Evolutionary conservation across 2,888 invertebrate species (phyloP).

Genomic region (Drosophila glabriapex): DNA sequence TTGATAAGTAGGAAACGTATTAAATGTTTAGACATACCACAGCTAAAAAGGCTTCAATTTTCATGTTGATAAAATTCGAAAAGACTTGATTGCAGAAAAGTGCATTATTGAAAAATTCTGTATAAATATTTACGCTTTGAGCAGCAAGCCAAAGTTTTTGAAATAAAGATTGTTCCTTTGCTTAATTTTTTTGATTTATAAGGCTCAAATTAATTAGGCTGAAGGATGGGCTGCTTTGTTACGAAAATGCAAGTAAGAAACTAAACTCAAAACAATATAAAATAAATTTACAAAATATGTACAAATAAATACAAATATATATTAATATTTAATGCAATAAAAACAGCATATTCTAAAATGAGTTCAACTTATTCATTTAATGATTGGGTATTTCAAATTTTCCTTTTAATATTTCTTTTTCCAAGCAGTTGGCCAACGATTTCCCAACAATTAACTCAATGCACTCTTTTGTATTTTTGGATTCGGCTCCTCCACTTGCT

Average conservation of each 20-base stretch:
- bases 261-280: no score
- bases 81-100: not conserved
- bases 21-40: constrained; percentile 28
- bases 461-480: constrained; percentile 14
- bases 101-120: not conserved
- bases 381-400: not conserved
- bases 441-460: constrained; percentile 36
- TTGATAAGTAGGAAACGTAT: constrained; percentile 48
- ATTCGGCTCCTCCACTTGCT: constrained; percentile 6
- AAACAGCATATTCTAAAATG: not conserved
- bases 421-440: constrained; percentile 19
- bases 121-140: no score
- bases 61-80: not conserved
- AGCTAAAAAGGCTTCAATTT: not conserved
- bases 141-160: not conserved
- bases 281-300: not conserved
- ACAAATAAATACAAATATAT: not conserved
- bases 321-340: not conserved
- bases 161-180: not conserved
- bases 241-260: no score
- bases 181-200: not conserved
- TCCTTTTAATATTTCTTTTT: constrained; percentile 1
- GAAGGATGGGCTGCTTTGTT: no score
- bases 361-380: not conserved
- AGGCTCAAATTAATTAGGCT: no score